Evolutionary conservation across 2,888 invertebrate genomes (phyloP), one percentile per base, ranked within the genome.

Genomic region (Drosophila kokeensis): DNA sequence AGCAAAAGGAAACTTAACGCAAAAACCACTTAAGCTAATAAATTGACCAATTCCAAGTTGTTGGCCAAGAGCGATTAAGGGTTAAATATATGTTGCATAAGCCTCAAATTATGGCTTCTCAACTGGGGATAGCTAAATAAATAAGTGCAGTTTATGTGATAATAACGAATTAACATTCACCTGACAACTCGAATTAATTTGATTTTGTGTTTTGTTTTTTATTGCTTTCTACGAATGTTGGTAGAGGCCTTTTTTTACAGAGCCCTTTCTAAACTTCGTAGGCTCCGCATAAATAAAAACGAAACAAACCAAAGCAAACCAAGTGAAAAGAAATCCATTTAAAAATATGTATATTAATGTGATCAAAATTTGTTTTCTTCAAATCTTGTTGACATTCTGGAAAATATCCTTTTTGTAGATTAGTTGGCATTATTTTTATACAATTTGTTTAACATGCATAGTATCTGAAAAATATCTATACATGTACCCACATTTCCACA

Each of bases 1-100:
- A 57, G 55, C 50, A 10, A 66, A 52, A 50, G 61, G 67, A 69
- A 69, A 69, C 67, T 77, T 40, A 59, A 63, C 59, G 30, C 15
- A 59, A 62, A 69, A 79, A 72, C 77, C 83, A 87, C 85, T 87
- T 80, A 72, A 69, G 69, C 59, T 79, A 84, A 80, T 83, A 87
- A 76, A 54, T 84, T 57, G 57, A 50, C 71, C 58, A 66, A 69
- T 64, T 57, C 29, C 64, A 57, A 64, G 42, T 60, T 64, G 24
- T 32, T 40, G 15, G 21, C 27, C 11, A 18, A 21, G 38, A 62
- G 40, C 63, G 48, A 63, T 72, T 62, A 62, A 66, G 50, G 54
- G 30, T 69, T 77, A 38, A 62, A 32, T 40, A 53, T 45, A 48
- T 53, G 11, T 62, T 36, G 45, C 45, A 57, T 24, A 50, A 52